Conservation (phyloP, 2,888 invertebrate species). For the Synanthedon vespiformis region DNA sequence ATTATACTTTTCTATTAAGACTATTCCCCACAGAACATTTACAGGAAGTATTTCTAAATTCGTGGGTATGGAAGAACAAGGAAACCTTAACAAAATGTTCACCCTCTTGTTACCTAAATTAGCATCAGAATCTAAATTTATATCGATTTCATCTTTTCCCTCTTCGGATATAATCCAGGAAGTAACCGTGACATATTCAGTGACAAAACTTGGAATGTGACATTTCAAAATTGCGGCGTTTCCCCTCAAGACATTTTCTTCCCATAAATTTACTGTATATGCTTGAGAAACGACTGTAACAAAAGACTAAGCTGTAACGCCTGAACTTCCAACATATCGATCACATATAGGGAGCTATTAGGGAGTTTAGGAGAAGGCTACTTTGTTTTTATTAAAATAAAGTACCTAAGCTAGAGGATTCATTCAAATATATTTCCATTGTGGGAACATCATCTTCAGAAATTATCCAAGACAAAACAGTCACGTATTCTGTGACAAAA, state of each 20-base stretch:
- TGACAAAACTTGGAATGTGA: slow-evolving; percentile 93
- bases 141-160: slow-evolving; percentile 51
- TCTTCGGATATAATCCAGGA: slow-evolving; percentile 88
- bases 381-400: neutral
- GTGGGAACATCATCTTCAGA: slow-evolving; percentile 75
- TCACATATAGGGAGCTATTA: neutral
- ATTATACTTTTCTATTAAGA: too few species aligned
- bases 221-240: slow-evolving; percentile 93
- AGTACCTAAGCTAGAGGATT: slow-evolving; percentile 47
- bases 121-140: slow-evolving; percentile 51
- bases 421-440: slow-evolving; percentile 47
- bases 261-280: slow-evolving; percentile 91
- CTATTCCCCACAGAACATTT: too few species aligned
- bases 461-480: slow-evolving; percentile 87
- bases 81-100: neutral
- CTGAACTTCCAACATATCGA: neutral
- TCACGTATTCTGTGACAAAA: slow-evolving; percentile 92
- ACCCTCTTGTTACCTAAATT: slow-evolving; percentile 41
- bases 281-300: slow-evolving; percentile 89
- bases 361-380: slow-evolving; percentile 7
- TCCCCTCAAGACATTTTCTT: slow-evolving; percentile 90
- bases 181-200: slow-evolving; percentile 87
- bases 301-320: slow-evolving; percentile 7
- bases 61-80: neutral
- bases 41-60: too few species aligned